Evolutionary conservation across 2,888 invertebrate species (phyloP).

Genomic region (Chrysolina oricalcia): DNA sequence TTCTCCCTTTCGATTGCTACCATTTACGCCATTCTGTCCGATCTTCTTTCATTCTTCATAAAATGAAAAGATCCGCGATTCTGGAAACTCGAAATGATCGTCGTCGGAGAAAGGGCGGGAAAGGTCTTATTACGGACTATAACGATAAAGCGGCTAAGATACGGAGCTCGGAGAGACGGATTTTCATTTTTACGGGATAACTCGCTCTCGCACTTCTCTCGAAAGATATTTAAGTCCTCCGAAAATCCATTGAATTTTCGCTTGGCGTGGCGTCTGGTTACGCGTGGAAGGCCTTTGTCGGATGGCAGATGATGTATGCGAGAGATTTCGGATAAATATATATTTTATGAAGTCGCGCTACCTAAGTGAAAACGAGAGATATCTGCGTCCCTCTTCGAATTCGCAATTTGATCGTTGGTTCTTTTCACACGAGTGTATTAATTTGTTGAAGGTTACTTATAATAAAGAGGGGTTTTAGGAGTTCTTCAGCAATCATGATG

Average conservation of each 20-base stretch:
- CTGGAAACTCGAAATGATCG: neutral
- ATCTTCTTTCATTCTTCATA: neutral
- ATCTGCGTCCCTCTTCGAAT: neutral
- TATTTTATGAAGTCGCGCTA: neutral
- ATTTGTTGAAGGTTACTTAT: no score
- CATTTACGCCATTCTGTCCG: neutral
- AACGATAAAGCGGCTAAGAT: slow-evolving; percentile 13
- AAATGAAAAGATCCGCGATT: slow-evolving; percentile 1
- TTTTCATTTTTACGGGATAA: slow-evolving; percentile 21
- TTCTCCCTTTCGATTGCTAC: no score
- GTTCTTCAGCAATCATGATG: no score
- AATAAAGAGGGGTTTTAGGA: no score
- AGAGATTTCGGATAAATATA: slow-evolving; percentile 11
- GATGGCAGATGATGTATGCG: slow-evolving; percentile 1
- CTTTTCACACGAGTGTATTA: neutral
- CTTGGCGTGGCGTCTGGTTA: neutral
- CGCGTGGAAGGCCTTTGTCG: slow-evolving; percentile 12
- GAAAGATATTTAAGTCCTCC: neutral
- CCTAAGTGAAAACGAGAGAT: slow-evolving; percentile 2
- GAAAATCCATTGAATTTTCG: slow-evolving; percentile 23
- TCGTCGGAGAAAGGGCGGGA: neutral
- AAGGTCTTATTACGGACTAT: slow-evolving; percentile 8
- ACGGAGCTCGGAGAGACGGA: neutral
- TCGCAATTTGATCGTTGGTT: neutral
- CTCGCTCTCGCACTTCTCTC: neutral